Base-by-base conservation (phyloP, 2,888 invertebrate species). In the Bellardia bayeri region DNA sequence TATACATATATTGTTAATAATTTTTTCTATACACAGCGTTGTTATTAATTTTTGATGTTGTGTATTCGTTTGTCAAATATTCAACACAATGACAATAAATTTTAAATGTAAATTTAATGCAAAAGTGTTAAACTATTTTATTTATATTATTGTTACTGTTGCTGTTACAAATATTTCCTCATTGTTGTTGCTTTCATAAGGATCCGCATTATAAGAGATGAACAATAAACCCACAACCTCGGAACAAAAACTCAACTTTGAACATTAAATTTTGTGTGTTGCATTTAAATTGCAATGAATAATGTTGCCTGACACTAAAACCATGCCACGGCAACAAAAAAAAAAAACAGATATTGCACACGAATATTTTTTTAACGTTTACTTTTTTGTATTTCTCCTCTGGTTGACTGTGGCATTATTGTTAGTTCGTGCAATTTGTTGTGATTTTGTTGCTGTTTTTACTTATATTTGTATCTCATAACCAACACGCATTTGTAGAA, bases 381-480 rank as follows among this genome's bases (percentile, higher is more conserved):
- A 40, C 23, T 33, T 23, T 64, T 81, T 54, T n/a, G 8, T 23
- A 16, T 56, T 56, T 37, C 37, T 37, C 37, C 37, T 37, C 37
- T 37, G 37, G 30, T 11, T 61, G 33, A 79, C 66, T 84, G 61
- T 72, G 40, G 80, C 54, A 56, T 54, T 30, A 69, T 33, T 23
- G 71, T 71, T 78, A 45, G 42, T 69, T 85, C 80, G 74, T 80
- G 85, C 85, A 85, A 85, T 85, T 75, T 74, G 74, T 75, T 68
- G 68, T 33, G 68, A 69, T 75, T 74, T 61, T 84, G 42, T 83
- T 64, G 37, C 23, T 13, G 66, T 33, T 51, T 2, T 6, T 66
- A 16, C 42, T 14, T n/a, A 11, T 42, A 42, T 54, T 69, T 79
- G 64, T 64, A 49, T 61, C 85, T 80, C 45, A 75, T 69, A 79